Evolutionary conservation across 2,888 invertebrate genomes (phyloP), one percentile per base, ranked within the genome.

Genomic region (Biston stratarius): DNA sequence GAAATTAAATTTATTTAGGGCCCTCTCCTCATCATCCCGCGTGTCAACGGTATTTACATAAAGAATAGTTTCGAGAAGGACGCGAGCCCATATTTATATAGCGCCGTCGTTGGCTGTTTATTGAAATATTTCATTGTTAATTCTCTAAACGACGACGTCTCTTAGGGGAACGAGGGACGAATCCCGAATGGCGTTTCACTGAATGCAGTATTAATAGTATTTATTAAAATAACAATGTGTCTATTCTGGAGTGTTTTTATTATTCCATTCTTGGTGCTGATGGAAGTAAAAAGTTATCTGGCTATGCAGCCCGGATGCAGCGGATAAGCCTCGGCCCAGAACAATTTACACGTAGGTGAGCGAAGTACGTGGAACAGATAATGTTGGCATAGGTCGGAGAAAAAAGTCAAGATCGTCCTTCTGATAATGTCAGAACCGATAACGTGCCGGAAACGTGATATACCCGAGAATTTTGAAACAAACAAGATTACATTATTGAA

Each of bases 41-140:
- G 81, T 87, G 90, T 90, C 92, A 89, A 82, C 88, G 77, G 69
- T 91, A 88, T 92, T 92, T 92, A 90, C 90, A 90, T 87, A 89
- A 87, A 89, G 85, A 91, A 92, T 91, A 91, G 86, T 91, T 91
- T 88, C 80, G 85, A 83, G 86, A 88, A 90, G 87, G 84, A 88
- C 87, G 83, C 81, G 79, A 78, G 86, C 85, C 85, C 85, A 83
- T 93, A 90, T 93, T 93, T 94, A 91, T 89, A 86, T 85, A 89
- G 85, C 85, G 82, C 83, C 86, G 83, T 82, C 87, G 84, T 76
- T 83, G 72, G 77, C 82, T 87, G 87, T 88, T 92, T 91, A 93
- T 92, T 92, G 89, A 93, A 91, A 91, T 92, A 92, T 90, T 90
- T 91, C 90, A 90, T 92, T 91, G 91, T 94, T 91, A 92, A 92